Evolutionary conservation across 2,113 vertebrate genomes (phyloP).

Genomic region (Ariopsis seemanni): DNA sequence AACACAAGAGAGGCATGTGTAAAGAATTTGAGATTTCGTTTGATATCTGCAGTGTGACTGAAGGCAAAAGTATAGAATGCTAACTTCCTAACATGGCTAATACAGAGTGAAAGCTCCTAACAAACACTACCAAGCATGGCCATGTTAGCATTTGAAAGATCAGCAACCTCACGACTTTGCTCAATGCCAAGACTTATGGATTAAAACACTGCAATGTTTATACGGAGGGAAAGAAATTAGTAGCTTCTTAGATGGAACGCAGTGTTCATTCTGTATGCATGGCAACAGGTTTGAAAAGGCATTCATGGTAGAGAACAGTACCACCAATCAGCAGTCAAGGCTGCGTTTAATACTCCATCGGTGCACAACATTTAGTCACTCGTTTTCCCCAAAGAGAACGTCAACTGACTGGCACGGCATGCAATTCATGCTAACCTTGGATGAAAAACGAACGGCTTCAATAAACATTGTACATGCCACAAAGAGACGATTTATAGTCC

Average conservation of each 20-base stretch:
- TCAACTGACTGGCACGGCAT: not conserved
- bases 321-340: slow-evolving; percentile 25
- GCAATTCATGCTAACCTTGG: slow-evolving; percentile 26
- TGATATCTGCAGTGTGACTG: not conserved
- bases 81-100: not conserved
- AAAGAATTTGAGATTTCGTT: not conserved
- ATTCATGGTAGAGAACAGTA: not conserved
- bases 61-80: not conserved
- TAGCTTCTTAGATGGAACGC: not conserved
- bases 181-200: not conserved
- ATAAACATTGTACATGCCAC: not conserved
- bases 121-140: not conserved
- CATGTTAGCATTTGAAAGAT: not conserved
- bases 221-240: not conserved
- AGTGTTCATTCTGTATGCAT: not conserved
- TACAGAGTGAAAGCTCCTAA: not conserved
- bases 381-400: not conserved
- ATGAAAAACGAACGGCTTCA: slow-evolving; percentile 10
- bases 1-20: not conserved
- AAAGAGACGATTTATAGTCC: not conserved
- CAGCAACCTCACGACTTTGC: not conserved
- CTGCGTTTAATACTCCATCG: not conserved
- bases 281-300: slow-evolving; percentile 3
- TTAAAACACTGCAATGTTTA: not conserved
- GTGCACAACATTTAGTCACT: not conserved